A percentile compares a stretch with the other conserved stretches of the same genome.
Conservation (phyloP, 2,888 invertebrate species). For the Deroplatys truncata region DNA sequence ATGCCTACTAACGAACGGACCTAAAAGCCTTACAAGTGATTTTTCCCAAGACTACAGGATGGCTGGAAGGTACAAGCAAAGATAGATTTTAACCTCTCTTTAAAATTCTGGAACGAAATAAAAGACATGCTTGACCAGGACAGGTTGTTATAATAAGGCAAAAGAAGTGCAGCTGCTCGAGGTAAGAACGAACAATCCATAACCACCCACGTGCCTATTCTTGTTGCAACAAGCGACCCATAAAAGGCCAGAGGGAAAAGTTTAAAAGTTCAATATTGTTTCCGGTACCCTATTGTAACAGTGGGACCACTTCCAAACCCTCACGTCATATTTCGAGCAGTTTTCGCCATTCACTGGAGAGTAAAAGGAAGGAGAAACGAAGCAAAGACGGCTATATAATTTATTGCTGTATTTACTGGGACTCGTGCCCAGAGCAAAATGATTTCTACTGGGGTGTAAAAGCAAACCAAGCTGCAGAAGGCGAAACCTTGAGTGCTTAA, state of each 20-base stretch:
- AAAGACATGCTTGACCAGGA: neutral
- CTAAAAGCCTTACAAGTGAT: too few relatives aligned
- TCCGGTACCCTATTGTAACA: neutral
- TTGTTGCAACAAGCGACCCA: neutral
- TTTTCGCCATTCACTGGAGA: constrained; percentile 3
- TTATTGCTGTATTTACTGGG: constrained; percentile 17
- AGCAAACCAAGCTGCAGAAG: neutral
- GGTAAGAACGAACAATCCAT: neutral
- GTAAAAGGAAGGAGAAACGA: neutral
- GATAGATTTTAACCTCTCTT: neutral
- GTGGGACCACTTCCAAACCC: neutral
- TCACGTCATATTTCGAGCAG: constrained; percentile 23
- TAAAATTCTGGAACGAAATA: neutral
- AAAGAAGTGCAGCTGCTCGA: neutral
- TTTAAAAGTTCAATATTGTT: constrained; percentile 8
- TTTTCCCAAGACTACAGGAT: too few relatives aligned
- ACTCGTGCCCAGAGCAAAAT: neutral
- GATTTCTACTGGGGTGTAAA: neutral
- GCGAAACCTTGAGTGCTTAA: neutral
- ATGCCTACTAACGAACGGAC: too few relatives aligned
- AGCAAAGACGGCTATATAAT: constrained; percentile 4
- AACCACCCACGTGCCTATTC: neutral
- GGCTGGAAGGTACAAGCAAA: neutral
- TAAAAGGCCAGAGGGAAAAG: neutral
- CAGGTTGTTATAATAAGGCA: neutral